phyloP scores from a whole-genome alignment of 1,140 invertebrate genomes.

The Mamestra configurata region DNA sequence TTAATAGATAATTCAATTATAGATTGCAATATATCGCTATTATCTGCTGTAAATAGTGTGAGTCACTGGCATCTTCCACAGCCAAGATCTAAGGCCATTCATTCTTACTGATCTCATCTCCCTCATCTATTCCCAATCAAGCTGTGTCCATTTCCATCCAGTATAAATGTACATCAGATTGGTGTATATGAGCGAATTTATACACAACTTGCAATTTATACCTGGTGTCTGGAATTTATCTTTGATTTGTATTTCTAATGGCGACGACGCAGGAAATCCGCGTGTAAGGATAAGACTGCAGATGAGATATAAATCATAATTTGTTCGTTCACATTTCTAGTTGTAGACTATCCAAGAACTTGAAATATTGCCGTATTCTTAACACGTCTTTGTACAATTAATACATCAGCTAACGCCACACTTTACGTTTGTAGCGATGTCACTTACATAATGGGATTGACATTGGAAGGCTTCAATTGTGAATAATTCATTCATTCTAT shows the following conservation, averaged over 20 bases:
- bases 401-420: slow-evolving; percentile 41
- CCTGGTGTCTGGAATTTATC: slow-evolving; percentile 13
- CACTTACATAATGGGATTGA: slow-evolving; percentile 44
- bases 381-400: slow-evolving; percentile 20
- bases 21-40: no score
- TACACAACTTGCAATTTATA: slow-evolving; percentile 10
- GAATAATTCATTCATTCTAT: slow-evolving; percentile 48
- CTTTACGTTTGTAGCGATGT: slow-evolving; percentile 29
- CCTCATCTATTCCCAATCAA: background rate
- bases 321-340: slow-evolving; percentile 8
- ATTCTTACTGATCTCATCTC: background rate
- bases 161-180: slow-evolving; percentile 8
- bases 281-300: slow-evolving; percentile 26
- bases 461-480: slow-evolving; percentile 37
- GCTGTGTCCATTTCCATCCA: background rate
- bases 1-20: no score
- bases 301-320: slow-evolving; percentile 28
- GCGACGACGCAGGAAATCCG: slow-evolving; percentile 34
- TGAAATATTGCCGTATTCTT: background rate
- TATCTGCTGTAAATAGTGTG: no score
- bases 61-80: no score
- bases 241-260: slow-evolving; percentile 43
- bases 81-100: background rate
- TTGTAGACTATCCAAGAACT: background rate
- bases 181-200: slow-evolving; percentile 17